Evolutionary conservation across 2,797 vertebrate species (phyloP), one percentile per base, ranked within the genome.

Genomic region (Cephalopachus bancanus): DNA sequence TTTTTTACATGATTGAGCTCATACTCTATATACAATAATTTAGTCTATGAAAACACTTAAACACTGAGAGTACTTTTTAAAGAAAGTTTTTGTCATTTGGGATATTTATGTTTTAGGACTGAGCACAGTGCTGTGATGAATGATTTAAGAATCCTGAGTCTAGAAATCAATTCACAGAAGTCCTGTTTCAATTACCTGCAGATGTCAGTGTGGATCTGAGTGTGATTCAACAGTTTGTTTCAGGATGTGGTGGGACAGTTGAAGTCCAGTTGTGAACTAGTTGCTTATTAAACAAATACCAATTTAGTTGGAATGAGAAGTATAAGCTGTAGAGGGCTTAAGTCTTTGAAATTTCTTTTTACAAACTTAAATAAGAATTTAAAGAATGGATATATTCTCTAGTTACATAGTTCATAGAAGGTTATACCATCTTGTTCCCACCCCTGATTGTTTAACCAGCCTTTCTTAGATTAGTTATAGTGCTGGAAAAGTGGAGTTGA

Each of bases 131-230:
- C 93, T 89, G 57, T 74, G 78, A 74, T 83, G 89, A 93, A 74
- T 37, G 16, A 49, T 65, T 87, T 96, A 55, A 76, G 30, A 93
- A 88, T 84, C 26, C 83, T 2, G 12, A 74, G 33, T 94, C 28
- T 91, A 89, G 83, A 94, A 93, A 94, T 95, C 71, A 92, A 74
- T 80, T 94, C 69, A 49, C 22, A 86, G 83, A 93, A 91, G 88
- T 72, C 83, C 85, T 90, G 22, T 67, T 91, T 94, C 89, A 92
- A 97, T 96, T 97, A 97, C 97, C 97, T 97, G 98, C 95, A 98
- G 98, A 97, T 97, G 97, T 96, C 96, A 97, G 69, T 33, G 33
- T 97, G 94, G 97, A 94, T 97, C 98, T 97, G 89, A 97, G 94
- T 97, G 91, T 95, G 93, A 74, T 93, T 93, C 89, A 92, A 57